Percentiles rank a stretch among this genome's conserved stretches.
These are phyloP conservation scores for Drosophila pandora DNA, from an alignment of 1,140 invertebrate species.

Conservation along the genomic window DNA sequence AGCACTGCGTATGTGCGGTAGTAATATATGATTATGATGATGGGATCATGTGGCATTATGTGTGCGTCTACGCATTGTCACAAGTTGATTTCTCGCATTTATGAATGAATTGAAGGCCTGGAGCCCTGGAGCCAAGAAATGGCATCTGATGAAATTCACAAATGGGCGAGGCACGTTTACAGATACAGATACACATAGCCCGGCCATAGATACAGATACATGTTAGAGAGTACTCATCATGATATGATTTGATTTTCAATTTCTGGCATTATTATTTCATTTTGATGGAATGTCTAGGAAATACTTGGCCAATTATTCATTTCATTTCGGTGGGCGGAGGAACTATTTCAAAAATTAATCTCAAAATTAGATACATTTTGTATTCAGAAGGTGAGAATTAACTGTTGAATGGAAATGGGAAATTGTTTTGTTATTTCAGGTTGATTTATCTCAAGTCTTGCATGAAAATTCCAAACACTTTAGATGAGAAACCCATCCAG, in stretches of 20 bases:
- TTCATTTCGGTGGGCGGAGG: constrained; percentile 26
- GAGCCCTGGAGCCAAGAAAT: constrained; percentile 10
- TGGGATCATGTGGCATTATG: constrained; percentile 33
- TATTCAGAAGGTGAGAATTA: constrained; percentile 5
- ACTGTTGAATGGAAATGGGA: constrained; percentile 14
- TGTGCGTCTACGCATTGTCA: constrained; percentile 40
- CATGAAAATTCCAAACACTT: constrained; percentile 9
- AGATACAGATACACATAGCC: not conserved
- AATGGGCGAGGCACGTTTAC: constrained; percentile 23
- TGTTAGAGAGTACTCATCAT: not conserved
- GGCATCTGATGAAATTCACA: constrained; percentile 26
- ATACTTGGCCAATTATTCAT: constrained; percentile 27
- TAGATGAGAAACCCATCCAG: not conserved
- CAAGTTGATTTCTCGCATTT: constrained; percentile 31
- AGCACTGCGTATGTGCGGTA: constrained; percentile 31
- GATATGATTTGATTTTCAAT: constrained; percentile 9
- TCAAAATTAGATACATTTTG: not conserved
- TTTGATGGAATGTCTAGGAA: constrained; percentile 42
- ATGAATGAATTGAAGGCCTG: constrained; percentile 29
- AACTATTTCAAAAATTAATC: constrained; percentile 8
- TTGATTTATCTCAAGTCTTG: constrained; percentile 20
- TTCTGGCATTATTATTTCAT: constrained; percentile 30
- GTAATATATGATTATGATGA: constrained; percentile 37
- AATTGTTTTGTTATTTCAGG: constrained; percentile 14
- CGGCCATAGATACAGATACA: constrained; percentile 1